Conservation (phyloP, 2,888 invertebrate species). For the Lepidochitona cinerea region DNA sequence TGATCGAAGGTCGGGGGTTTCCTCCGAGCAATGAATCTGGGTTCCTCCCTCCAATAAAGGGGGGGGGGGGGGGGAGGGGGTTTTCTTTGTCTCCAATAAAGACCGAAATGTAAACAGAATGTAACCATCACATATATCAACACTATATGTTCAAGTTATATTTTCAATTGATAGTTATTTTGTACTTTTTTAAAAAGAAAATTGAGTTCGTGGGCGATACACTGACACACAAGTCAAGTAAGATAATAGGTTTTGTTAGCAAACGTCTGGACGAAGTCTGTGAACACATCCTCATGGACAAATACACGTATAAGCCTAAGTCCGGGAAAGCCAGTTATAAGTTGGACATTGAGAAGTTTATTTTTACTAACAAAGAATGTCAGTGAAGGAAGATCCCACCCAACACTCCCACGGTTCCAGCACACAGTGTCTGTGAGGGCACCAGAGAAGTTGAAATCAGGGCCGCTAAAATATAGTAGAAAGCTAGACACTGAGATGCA, state of each 20-base stretch:
- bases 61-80: too few species aligned
- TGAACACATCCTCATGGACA: not conserved
- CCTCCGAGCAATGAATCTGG: too few species aligned
- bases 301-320: not conserved
- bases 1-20: not conserved
- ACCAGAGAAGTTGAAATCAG: not conserved
- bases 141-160: too few species aligned
- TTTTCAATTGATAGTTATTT: too few species aligned
- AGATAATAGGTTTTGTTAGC: not conserved
- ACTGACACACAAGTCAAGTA: not conserved
- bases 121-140: too few species aligned
- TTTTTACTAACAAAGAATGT: not conserved
- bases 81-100: too few species aligned
- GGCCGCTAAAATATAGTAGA: not conserved
- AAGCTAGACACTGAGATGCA: not conserved
- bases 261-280: not conserved
- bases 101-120: not conserved
- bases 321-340: not conserved
- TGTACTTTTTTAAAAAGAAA: not conserved
- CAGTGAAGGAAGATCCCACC: not conserved
- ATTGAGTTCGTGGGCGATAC: not conserved
- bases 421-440: not conserved
- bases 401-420: not conserved
- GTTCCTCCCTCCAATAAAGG: too few species aligned
- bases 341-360: not conserved